Evolutionary conservation across 2,797 vertebrate genomes (phyloP).

Genomic region (Trachurus trachurus): DNA sequence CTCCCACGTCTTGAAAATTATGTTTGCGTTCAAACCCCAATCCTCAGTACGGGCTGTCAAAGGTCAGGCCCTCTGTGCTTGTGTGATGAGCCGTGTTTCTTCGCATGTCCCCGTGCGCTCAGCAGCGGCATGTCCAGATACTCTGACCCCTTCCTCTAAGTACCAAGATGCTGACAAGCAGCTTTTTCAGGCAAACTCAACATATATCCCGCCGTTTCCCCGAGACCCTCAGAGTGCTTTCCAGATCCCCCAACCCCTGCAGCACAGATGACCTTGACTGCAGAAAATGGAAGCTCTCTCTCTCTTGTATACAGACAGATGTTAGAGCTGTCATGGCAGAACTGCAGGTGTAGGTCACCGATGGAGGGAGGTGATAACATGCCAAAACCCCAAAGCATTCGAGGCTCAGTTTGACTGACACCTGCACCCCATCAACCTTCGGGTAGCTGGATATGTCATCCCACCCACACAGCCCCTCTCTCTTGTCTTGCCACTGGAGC

Average conservation of each 20-base stretch:
- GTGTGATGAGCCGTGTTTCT: conserved; percentile 37
- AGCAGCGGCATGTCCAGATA: conserved; percentile 48
- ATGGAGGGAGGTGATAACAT: conserved; percentile 3
- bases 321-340: conserved; percentile 31
- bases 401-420: conserved; percentile 46
- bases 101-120: conserved; percentile 13
- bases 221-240: conserved; percentile 44
- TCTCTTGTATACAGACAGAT: conserved; percentile 37
- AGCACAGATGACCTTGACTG: conserved; percentile 59
- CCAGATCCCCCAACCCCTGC: conserved; percentile 16
- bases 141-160: conserved; percentile 36
- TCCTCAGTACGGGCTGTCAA: conserved; percentile 4
- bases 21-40: conserved; percentile 5
- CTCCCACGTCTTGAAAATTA: background rate
- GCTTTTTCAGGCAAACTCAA: conserved; percentile 63
- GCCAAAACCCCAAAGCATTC: conserved; percentile 16
- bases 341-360: conserved; percentile 37
- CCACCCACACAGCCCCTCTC: conserved; percentile 23
- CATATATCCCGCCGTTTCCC: conserved; percentile 54
- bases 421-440: conserved; percentile 30
- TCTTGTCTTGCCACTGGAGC: conserved; percentile 9
- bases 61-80: conserved; percentile 25
- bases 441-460: conserved; percentile 41
- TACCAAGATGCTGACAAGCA: conserved; percentile 55
- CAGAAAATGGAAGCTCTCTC: conserved; percentile 10